Conservation (phyloP, 2,888 invertebrate species). For the Noctua fimbriata region DNA sequence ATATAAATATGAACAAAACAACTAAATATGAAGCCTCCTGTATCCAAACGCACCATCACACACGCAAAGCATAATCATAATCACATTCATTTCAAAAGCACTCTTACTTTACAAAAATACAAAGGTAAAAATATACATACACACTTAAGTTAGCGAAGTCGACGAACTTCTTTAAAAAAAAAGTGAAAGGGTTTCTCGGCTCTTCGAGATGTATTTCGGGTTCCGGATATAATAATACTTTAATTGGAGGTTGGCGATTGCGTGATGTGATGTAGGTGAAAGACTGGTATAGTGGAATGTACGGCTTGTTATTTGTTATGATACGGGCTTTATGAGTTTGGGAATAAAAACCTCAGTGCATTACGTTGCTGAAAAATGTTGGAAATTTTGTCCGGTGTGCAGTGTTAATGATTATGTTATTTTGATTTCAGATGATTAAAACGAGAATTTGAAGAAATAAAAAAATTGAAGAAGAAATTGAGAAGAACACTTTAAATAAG, state of each 20-base stretch:
- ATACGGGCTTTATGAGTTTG: conserved; percentile 16
- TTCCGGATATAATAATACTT: conserved; percentile 11
- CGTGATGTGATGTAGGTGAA: conserved; percentile 37
- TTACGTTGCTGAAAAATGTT: neutral
- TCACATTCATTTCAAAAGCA: conserved; percentile 39
- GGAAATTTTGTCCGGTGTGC: neutral
- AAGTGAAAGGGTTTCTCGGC: conserved; percentile 56
- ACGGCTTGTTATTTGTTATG: conserved; percentile 3
- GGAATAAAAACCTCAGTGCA: neutral
- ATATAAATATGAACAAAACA: neutral
- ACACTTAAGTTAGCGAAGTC: conserved; percentile 8
- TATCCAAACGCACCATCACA: conserved; percentile 23
- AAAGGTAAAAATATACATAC: conserved; percentile 36
- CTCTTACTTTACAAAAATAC: conserved; percentile 38
- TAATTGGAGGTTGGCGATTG: conserved; percentile 39
- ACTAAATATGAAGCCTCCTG: neutral
- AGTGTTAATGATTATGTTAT: neutral
- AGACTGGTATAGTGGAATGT: neutral
- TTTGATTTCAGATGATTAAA: neutral
- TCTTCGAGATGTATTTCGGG: conserved; percentile 28
- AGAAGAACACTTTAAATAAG: too few relatives aligned
- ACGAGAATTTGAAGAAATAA: too few relatives aligned
- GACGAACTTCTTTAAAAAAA: conserved; percentile 48
- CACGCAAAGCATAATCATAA: conserved; percentile 18
- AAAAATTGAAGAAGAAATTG: too few relatives aligned